phyloP scores from a whole-genome alignment of 2,797 vertebrate species.

The Malurus splendens region DNA sequence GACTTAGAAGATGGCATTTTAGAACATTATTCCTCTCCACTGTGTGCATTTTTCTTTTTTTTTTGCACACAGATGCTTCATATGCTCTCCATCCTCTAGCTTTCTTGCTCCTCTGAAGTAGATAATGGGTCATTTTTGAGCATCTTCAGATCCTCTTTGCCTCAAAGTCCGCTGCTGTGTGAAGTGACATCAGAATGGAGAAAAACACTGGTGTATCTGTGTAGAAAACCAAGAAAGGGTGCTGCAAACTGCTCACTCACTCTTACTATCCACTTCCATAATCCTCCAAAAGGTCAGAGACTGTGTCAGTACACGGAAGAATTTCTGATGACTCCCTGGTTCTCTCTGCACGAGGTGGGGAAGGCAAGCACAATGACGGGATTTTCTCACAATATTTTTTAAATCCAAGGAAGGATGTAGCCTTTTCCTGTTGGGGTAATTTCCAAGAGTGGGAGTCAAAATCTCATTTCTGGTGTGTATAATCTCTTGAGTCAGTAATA shows the following conservation, averaged over 20 bases:
- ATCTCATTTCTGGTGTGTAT: background rate
- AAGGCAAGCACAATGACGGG: background rate
- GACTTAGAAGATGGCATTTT: background rate
- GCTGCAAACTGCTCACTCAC: background rate
- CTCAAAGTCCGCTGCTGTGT: background rate
- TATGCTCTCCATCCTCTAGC: background rate
- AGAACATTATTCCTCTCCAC: background rate
- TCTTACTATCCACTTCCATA: background rate
- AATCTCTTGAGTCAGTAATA: background rate
- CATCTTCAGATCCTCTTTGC: background rate
- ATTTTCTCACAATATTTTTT: slow-evolving; percentile 23
- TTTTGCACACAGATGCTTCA: background rate
- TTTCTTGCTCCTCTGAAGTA: background rate
- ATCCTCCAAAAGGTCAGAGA: background rate
- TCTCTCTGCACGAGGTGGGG: background rate
- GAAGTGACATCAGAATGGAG: background rate
- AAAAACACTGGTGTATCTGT: rapidly evolving
- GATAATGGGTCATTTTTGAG: background rate
- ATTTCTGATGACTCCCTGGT: background rate
- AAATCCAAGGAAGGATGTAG: slow-evolving; percentile 45
- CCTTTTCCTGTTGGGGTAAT: slow-evolving; percentile 12
- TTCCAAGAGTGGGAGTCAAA: background rate
- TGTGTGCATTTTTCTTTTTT: background rate
- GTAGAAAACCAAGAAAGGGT: background rate
- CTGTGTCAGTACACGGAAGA: background rate